Base-by-base conservation (phyloP, 1,140 invertebrate species). In the Eufriesea mexicana region DNA sequence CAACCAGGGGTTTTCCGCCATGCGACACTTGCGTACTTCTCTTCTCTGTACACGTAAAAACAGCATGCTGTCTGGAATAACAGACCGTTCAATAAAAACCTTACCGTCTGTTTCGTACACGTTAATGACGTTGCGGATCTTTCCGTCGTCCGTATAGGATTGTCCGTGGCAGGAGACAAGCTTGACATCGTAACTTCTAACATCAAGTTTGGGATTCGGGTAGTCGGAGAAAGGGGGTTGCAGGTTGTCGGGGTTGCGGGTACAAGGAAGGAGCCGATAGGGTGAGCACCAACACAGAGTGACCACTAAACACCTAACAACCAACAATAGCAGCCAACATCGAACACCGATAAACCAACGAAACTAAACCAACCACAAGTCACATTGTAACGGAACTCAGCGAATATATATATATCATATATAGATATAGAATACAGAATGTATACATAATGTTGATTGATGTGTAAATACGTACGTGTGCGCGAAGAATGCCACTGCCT, bases 281-380 rank as follows among this genome's bases (percentile, higher is more conserved):
- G 85, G 89, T 88, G 91, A 89, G 90, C 89, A 93, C 91, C 90
- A 93, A 89, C 90, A 94, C 89, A 93, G 88, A 92, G 89, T 93
- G 91, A 93, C 92, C 92, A 94, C 92, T 94, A 93, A 94, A 94
- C 93, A 94, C 93, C 93, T 93, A 93, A 94, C 89, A 94, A 94
- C 91, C 91, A 94, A 93, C 93, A 93, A 91, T 91, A 94, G 91
- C 93, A 94, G 92, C 91, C 92, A 94, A 94, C 93, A 93, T 93
- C 90, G 90, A 94, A 94, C 93, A 94, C 88, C 92, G 90, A 93
- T 93, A 93, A 93, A 93, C 92, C 91, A 93, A 92, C 86, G 90
- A 91, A 92, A 92, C 91, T 92, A 92, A 91, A 92, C 92, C 91
- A 93, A 93, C 91, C 91, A 92, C 92, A 93, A 93, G 89, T 93